Conservation (phyloP, 2,797 vertebrate species). For the Clarias fuscus region DNA sequence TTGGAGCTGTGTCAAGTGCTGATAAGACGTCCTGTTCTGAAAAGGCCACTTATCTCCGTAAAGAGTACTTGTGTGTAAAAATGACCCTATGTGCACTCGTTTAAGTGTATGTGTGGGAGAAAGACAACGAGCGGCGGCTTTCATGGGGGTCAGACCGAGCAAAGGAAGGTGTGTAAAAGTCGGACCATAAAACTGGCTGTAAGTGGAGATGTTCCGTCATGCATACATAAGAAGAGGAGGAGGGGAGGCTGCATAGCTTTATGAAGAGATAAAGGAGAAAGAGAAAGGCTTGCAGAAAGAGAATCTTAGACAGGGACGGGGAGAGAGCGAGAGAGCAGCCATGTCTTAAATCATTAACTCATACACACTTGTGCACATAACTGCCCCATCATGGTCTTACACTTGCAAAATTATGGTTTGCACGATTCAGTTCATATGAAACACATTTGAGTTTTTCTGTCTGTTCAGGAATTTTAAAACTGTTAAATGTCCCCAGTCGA, state of each 20-base stretch:
- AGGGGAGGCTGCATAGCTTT: slow-evolving; percentile 3
- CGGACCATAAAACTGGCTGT: slow-evolving; percentile 41
- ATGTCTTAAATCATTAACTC: neutral
- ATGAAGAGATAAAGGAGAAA: neutral
- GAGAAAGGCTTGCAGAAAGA: neutral
- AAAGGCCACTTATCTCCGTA: slow-evolving; percentile 29
- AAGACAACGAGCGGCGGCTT: slow-evolving; percentile 34
- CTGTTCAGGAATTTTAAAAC: neutral
- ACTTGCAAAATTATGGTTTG: neutral
- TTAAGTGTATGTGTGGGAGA: slow-evolving; percentile 8
- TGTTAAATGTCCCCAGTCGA: neutral
- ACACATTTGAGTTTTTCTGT: neutral
- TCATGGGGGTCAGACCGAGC: slow-evolving; percentile 54
- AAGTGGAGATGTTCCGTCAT: slow-evolving; percentile 52
- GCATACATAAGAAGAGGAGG: slow-evolving; percentile 50
- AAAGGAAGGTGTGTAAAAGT: slow-evolving; percentile 61
- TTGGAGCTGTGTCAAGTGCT: slow-evolving; percentile 20
- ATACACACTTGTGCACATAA: neutral
- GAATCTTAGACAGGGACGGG: neutral
- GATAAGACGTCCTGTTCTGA: slow-evolving; percentile 29
- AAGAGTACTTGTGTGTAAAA: slow-evolving; percentile 39
- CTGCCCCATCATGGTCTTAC: neutral
- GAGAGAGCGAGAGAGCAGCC: neutral
- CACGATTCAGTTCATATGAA: neutral
- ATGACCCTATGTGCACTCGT: slow-evolving; percentile 22